Evolutionary conservation across 2,797 vertebrate genomes (phyloP), one percentile per base, ranked within the genome.

Genomic region (Paedocypris micromegethes): DNA sequence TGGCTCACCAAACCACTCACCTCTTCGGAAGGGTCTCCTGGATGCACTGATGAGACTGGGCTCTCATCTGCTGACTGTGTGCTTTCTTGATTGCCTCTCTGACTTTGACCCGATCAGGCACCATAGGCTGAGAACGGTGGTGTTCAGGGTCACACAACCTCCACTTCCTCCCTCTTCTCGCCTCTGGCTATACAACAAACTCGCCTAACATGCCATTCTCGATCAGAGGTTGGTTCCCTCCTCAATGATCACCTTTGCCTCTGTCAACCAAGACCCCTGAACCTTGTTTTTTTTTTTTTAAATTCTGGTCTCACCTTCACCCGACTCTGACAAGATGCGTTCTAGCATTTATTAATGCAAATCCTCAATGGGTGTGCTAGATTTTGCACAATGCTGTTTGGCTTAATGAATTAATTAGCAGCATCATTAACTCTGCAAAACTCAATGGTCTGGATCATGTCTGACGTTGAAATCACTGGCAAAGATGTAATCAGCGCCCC

Each of bases 391-490:
- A 60, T 49, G 52, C 47, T 62, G 51, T 62, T 62, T 57, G 38
- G 9, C 23, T 46, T 73, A 76, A 73, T 76, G 58, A 73, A 73
- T 63, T 67, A 73, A 70, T 70, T 66, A 73, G 55, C 63, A 65
- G 62, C 52, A 68, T 72, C 69, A 65, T 75, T 77, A 77, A 66
- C 66, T 62, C 48, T 45, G 53, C 48, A 52, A 62, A 59, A 67
- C 57, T 76, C 66, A 76, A 72, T 69, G 74, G 63, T 76, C 66
- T 65, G 56, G 6, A 66, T 68, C 74, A 2, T 69, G 66, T 72
- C 53, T 68, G 58, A 65, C 73, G 66, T 68, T 68, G 61, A 73
- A 75, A 68, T 75, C 58, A 62, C 56, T 66, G 55, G 57, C 66
- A 64, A 72, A 60, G 49, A 72, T 69, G 51, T 58, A 55, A 69